Base-by-base conservation (phyloP, 2,888 invertebrate species). In the Matsumyia berberina region DNA sequence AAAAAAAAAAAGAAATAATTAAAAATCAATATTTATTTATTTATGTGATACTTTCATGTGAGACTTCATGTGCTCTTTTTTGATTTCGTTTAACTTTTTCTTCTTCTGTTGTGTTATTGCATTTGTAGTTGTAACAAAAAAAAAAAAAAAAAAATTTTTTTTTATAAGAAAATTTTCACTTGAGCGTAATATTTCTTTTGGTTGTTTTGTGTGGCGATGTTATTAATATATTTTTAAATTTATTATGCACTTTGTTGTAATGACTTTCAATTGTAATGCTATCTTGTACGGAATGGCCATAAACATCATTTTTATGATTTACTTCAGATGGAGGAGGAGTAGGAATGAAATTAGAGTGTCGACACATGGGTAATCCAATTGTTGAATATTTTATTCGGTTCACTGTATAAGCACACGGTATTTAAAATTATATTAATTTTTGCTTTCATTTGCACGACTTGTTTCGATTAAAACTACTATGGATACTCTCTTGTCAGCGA, bases 41-140 rank as follows among this genome's bases (percentile, higher is more conserved):
- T 66, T 57, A 60, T 60, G 57, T 57, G 46, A 42, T 46, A 37
- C 29, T 72, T 49, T 70, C 55, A 12, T 69, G 35, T 44, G 53
- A 66, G 42, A 51, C 39, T 82, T 78, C 53, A 73, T 69, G 69
- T 76, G 64, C 29, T 79, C 64, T 82, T 79, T 69, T 78, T 74
- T 79, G 67, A 69, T 79, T 73, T 73, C 62, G 66, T 62, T n/a
- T 74, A 85, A 85, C 79, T 85, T 85, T 70, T 80, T 85, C 74
- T 74, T 64, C 64, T 77, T 62, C 33, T 60, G 51, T 49, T 70
- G 55, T 57, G 31, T n/a, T 44, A 69, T 69, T 85, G 80, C 80
- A 70, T 74, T 85, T 69, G 80, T 80, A 53, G 69, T 85, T 24
- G 83, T 73, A 67, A 60, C 31, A 58, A 42, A 35, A 55, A 29